Evolutionary conservation across 2,113 vertebrate species (phyloP).

Genomic region (Oriolus oriolus): DNA sequence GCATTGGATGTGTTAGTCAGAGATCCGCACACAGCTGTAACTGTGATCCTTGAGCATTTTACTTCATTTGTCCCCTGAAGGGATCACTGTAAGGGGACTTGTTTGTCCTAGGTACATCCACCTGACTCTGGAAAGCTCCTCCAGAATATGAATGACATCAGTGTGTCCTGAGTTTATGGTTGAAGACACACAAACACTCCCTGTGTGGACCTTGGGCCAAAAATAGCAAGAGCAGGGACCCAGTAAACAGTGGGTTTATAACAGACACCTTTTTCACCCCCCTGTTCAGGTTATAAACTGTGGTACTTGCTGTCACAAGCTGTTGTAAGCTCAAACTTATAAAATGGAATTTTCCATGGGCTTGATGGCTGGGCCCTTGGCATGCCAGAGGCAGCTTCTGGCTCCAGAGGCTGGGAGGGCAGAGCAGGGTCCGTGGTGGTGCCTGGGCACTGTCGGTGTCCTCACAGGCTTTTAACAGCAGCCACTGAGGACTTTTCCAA

Average conservation of each 20-base stretch:
- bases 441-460: background rate
- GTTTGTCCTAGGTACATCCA: background rate
- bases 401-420: background rate
- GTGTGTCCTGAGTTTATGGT: background rate
- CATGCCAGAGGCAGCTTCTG: background rate
- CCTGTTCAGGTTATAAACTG: background rate
- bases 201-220: background rate
- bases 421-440: background rate
- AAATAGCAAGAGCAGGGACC: background rate
- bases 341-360: constrained; percentile 42
- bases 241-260: background rate
- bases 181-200: background rate
- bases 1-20: background rate
- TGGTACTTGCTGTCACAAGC: background rate
- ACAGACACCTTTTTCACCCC: background rate
- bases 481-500: background rate
- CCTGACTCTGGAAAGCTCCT: background rate
- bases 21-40: background rate
- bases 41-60: background rate
- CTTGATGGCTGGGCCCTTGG: background rate
- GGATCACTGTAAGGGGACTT: background rate
- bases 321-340: background rate
- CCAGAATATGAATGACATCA: background rate
- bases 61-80: background rate
- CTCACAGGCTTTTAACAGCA: background rate